Conservation (phyloP, 2,888 invertebrate genomes). For the Lagria hirta region DNA sequence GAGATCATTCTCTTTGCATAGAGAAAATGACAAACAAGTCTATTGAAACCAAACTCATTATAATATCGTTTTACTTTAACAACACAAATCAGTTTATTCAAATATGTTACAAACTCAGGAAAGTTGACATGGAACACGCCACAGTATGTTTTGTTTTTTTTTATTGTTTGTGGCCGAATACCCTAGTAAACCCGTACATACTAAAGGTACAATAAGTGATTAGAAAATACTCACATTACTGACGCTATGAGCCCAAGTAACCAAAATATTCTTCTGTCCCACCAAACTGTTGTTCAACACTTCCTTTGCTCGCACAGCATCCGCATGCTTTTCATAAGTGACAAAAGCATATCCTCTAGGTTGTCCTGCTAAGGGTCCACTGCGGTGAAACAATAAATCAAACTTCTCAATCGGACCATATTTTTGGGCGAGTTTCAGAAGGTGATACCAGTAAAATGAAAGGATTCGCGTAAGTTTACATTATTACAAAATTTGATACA, state of each 20-base stretch:
- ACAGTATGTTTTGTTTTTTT: too few relatives aligned
- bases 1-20: too few relatives aligned
- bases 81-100: too few relatives aligned
- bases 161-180: too few relatives aligned
- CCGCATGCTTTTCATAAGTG: slow-evolving; percentile 67
- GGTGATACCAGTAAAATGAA: slow-evolving; percentile 80
- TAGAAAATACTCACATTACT: slow-evolving; percentile 60
- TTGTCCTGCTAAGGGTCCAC: slow-evolving; percentile 84
- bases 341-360: slow-evolving; percentile 94
- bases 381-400: slow-evolving; percentile 91
- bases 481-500: slow-evolving; percentile 21
- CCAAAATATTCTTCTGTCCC: slow-evolving; percentile 73
- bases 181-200: too few relatives aligned
- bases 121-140: too few relatives aligned
- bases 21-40: too few relatives aligned
- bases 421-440: slow-evolving; percentile 94
- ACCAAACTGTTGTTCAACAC: slow-evolving; percentile 73
- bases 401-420: slow-evolving; percentile 93
- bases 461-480: slow-evolving; percentile 33
- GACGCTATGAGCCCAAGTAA: slow-evolving; percentile 79
- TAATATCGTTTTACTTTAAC: too few relatives aligned
- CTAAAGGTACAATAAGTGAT: too few relatives aligned
- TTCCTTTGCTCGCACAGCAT: slow-evolving; percentile 72
- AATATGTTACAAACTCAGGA: too few relatives aligned
- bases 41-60: too few relatives aligned